A percentile compares a stretch with the other conserved stretches of the same genome.
Evolutionary conservation across 2,113 vertebrate species (phyloP).

Genomic region (Neofelis nebulosa): DNA sequence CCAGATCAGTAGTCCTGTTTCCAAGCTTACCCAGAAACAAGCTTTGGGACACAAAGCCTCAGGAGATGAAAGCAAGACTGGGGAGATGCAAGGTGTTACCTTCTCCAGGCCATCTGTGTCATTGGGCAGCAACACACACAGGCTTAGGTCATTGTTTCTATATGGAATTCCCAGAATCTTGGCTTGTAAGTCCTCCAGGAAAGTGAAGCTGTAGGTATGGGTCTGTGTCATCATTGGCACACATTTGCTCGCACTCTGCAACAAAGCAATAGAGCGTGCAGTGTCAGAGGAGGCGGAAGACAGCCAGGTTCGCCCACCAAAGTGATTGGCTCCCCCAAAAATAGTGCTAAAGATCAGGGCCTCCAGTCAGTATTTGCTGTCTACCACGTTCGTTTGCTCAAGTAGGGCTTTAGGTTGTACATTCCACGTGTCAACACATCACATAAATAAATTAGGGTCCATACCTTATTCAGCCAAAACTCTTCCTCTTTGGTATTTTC

Average conservation of each 20-base stretch:
- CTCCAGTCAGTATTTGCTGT: background rate
- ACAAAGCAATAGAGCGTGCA: background rate
- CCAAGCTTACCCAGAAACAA: background rate
- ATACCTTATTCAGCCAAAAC: conserved; percentile 87
- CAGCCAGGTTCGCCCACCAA: background rate
- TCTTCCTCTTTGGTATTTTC: conserved; percentile 86
- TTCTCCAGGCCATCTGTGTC: conserved; percentile 70
- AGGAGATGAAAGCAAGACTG: background rate
- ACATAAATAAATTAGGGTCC: background rate
- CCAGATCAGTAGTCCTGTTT: background rate
- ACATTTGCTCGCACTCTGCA: conserved; percentile 82
- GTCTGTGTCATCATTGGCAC: conserved; percentile 86
- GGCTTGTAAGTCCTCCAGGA: conserved; percentile 80
- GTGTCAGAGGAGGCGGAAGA: background rate
- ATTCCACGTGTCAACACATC: background rate
- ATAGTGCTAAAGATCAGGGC: background rate
- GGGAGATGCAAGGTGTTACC: conserved; percentile 19
- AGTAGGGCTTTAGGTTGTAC: background rate
- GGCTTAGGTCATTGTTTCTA: conserved; percentile 61
- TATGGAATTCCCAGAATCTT: conserved; percentile 88
- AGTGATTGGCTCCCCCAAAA: background rate
- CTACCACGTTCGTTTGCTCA: background rate
- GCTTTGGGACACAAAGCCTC: background rate
- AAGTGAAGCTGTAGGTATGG: conserved; percentile 69
- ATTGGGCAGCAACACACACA: conserved; percentile 70